These are phyloP conservation scores for Conopomorpha cramerella DNA, from an alignment of 1,140 invertebrate genomes.

Conservation along the genomic window DNA sequence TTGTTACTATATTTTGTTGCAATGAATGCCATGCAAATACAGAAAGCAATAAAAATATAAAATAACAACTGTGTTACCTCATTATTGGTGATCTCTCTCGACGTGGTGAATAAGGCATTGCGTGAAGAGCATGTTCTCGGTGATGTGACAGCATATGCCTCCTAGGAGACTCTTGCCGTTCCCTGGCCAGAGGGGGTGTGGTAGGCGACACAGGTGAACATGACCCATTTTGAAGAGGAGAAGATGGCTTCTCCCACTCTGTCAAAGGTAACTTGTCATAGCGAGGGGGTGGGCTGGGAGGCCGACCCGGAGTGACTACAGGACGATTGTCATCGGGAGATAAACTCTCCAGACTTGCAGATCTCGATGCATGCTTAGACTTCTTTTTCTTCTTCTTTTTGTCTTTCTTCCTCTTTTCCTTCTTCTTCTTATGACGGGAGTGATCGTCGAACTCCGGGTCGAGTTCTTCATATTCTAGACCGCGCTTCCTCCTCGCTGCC, in stretches of 20 bases:
- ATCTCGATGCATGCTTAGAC: constrained; percentile 67
- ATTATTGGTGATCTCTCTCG: constrained; percentile 29
- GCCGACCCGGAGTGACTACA: constrained; percentile 29
- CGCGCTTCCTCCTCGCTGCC: constrained; percentile 63
- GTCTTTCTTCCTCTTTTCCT: constrained; percentile 70
- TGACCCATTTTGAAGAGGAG: constrained; percentile 50
- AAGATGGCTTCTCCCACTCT: constrained; percentile 51
- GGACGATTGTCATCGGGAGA: constrained; percentile 61
- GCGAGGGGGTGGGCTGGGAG: constrained; percentile 15
- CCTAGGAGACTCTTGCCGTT: constrained; percentile 30
- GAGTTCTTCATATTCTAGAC: constrained; percentile 31
- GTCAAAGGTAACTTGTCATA: constrained; percentile 48
- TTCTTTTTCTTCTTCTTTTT: constrained; percentile 73
- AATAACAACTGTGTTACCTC: constrained; percentile 22
- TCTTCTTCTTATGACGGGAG: constrained; percentile 41
- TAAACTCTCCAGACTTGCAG: constrained; percentile 66
- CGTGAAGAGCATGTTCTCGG: constrained; percentile 25
- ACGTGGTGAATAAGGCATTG: constrained; percentile 30
- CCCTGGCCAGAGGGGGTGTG: constrained; percentile 56
- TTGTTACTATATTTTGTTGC: no score
- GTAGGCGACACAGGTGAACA: constrained; percentile 66
- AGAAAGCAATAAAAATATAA: no score
- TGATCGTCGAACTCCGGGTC: constrained; percentile 34
- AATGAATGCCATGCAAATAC: no score
- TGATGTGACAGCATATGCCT: constrained; percentile 17